Base-by-base conservation (phyloP, 2,888 invertebrate genomes). In the Yponomeuta plumbellus region DNA sequence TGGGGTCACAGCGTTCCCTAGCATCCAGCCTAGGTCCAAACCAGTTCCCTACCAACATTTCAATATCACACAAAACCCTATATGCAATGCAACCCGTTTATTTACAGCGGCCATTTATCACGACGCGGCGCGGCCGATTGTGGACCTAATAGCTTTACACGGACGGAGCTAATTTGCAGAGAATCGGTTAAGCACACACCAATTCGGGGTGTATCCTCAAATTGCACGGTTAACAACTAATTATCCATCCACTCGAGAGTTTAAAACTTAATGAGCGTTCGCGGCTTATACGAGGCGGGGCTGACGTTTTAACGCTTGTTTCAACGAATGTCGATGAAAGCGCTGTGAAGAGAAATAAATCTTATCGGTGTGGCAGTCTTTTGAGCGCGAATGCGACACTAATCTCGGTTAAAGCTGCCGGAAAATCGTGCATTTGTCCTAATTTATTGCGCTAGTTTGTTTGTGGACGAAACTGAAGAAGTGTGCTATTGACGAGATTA, bases 1-100 rank as follows among this genome's bases (percentile, higher is more conserved):
- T 70, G 81, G 83, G 88, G 86, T 88, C 88, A 85, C 78, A 77
- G 81, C 84, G 84, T 86, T 85, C 86, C 85, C 84, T 79, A 76
- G 79, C 83, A 40, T 22, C 66, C 13, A 20, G 22, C 17, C 65
- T 76, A 73, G 79, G 73, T 79, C 78, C 80, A 86, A 90, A 89
- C 89, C 86, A 82, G 89, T 90, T 89, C 78, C 58, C 67, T 65
- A 8, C 61, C 79, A 77, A 79, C 84, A 88, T 89, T 89, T 88
- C 88, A 88, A 89, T 89, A 88, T 87, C 81, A 88, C 88, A 87
- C 86, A 39, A n/a, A 58, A 26, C 65, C 39, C 61, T 83, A 79
- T 79, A 83, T 76, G 77, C 82, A 81, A 17, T 52, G 77, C 82
- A 81, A 80, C 78, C 77, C 70, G 83, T 81, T 80, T 82, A 80